Percentiles rank a stretch among this genome's conserved stretches.
Evolutionary conservation across 2,888 invertebrate species (phyloP).

Genomic region (Nomada ruficornis): DNA sequence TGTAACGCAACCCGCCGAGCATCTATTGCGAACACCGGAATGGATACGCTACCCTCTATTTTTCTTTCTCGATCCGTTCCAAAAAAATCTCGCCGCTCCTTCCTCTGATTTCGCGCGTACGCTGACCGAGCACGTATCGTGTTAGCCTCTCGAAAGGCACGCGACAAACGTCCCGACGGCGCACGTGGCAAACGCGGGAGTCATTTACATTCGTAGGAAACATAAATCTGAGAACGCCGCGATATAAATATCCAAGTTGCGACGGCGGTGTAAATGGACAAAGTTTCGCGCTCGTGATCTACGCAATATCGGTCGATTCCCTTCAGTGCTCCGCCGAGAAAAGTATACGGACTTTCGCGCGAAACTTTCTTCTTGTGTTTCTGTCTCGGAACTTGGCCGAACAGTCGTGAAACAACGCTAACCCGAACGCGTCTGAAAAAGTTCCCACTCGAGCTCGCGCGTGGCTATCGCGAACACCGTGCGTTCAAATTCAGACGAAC

Average conservation of each 20-base stretch:
- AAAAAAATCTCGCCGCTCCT: conserved; percentile 28
- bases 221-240: conserved; percentile 9
- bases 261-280: neutral
- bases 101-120: neutral
- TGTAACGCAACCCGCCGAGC: conserved; percentile 58
- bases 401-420: conserved; percentile 17
- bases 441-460: conserved; percentile 16
- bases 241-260: neutral
- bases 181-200: neutral
- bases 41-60: conserved; percentile 30
- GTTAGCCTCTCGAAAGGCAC: conserved; percentile 4
- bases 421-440: conserved; percentile 38
- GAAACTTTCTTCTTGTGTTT: conserved; percentile 48
- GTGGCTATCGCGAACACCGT: conserved; percentile 19
- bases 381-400: conserved; percentile 50
- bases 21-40: conserved; percentile 46
- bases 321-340: conserved; percentile 13
- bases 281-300: conserved; percentile 11
- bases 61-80: conserved; percentile 18
- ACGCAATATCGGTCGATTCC: conserved; percentile 40
- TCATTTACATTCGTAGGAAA: neutral
- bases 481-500: conserved; percentile 39
- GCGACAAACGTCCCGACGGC: conserved; percentile 13
- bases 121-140: neutral
- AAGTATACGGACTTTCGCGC: conserved; percentile 37